phyloP scores from a whole-genome alignment of 2,113 vertebrate genomes.

The Chaenogobius annularis region DNA sequence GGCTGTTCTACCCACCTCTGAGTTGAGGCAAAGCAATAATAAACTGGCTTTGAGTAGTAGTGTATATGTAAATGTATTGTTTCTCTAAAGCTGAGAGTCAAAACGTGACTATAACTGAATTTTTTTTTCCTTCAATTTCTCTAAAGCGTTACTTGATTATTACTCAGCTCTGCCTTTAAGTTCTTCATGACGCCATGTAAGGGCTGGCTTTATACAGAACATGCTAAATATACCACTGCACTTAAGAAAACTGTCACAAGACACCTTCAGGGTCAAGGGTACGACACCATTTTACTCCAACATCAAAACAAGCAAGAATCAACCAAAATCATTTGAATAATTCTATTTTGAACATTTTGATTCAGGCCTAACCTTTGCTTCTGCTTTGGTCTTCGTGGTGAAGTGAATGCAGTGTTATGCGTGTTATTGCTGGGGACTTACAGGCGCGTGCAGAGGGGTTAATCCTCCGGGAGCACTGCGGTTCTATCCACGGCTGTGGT shows the following conservation, averaged over 20 bases:
- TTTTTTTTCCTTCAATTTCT: too few relatives aligned
- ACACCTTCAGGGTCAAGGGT: slow-evolving; percentile 48
- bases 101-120: too few relatives aligned
- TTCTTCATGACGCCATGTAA: not conserved
- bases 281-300: slow-evolving; percentile 7
- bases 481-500: slow-evolving; percentile 56
- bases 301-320: slow-evolving; percentile 16
- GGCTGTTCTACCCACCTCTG: too few relatives aligned
- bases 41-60: too few relatives aligned
- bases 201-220: slow-evolving; percentile 49
- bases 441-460: slow-evolving; percentile 49
- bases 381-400: not conserved
- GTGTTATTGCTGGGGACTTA: slow-evolving; percentile 75
- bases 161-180: not conserved
- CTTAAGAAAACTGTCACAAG: slow-evolving; percentile 52
- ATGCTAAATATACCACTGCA: slow-evolving; percentile 76
- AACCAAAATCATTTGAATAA: not conserved
- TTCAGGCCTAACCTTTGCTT: not conserved
- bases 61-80: too few relatives aligned
- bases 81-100: too few relatives aligned
- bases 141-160: too few relatives aligned
- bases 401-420: slow-evolving; percentile 50
- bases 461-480: slow-evolving; percentile 61
- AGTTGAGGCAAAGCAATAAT: too few relatives aligned
- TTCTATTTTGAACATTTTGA: not conserved